These are phyloP conservation scores for Suricata suricatta DNA, from an alignment of 2,113 vertebrate species.

Conservation along the genomic window DNA sequence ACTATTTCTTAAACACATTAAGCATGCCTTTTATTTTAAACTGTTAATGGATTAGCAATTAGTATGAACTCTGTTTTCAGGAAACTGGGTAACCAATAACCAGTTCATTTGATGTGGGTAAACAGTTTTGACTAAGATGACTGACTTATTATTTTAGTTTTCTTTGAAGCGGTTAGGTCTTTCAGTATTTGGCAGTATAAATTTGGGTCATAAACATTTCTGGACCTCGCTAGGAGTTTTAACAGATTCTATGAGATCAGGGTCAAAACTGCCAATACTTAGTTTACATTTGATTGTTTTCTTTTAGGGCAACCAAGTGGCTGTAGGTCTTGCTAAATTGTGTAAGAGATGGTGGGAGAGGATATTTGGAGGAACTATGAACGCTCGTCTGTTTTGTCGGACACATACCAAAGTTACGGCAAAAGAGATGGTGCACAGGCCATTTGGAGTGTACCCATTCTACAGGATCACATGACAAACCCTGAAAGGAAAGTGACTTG, in stretches of 20 bases:
- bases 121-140: neutral
- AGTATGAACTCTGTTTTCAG: constrained; percentile 16
- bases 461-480: neutral
- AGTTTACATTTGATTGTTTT: constrained; percentile 59
- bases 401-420: neutral
- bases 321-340: constrained; percentile 68
- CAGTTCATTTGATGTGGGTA: neutral
- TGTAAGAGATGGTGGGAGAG: neutral
- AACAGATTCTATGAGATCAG: neutral
- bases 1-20: neutral
- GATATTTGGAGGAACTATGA: constrained; percentile 78
- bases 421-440: constrained; percentile 6
- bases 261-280: constrained; percentile 22
- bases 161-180: neutral
- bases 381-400: constrained; percentile 68
- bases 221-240: neutral
- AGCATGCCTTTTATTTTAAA: constrained; percentile 31
- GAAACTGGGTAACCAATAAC: constrained; percentile 17
- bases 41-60: neutral
- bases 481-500: neutral
- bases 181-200: neutral
- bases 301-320: constrained; percentile 63
- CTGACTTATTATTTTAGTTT: neutral
- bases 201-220: neutral
- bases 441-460: neutral